Percentiles rank a stretch among this genome's conserved stretches.
phyloP scores from a whole-genome alignment of 2,797 vertebrate species.

The Falco novaeseelandiae region DNA sequence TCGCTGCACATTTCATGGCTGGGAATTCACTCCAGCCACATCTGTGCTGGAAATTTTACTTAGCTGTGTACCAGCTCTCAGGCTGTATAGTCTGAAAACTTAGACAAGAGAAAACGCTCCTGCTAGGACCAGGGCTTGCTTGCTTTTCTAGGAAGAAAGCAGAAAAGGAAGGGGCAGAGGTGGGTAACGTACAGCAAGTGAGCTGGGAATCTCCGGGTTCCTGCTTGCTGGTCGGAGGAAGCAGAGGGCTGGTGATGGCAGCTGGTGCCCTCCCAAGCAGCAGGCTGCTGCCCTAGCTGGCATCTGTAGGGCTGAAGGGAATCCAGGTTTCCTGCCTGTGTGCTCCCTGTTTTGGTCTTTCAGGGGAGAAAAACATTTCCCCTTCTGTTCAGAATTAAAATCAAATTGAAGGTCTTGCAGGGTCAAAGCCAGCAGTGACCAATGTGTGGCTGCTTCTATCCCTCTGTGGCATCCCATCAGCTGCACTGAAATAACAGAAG shows the following conservation, averaged over 20 bases:
- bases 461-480: not conserved
- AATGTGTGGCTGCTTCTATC: not conserved
- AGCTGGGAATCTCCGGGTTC: not conserved
- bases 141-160: not conserved
- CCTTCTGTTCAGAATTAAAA: not conserved
- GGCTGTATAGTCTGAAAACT: not conserved
- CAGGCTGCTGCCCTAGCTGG: fast-evolving
- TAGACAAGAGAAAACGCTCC: not conserved
- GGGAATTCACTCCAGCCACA: fast-evolving
- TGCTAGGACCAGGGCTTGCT: not conserved
- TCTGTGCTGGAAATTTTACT: not conserved
- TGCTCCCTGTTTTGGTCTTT: not conserved
- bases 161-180: not conserved
- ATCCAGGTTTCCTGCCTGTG: fast-evolving
- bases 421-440: fast-evolving
- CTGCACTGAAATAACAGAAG: not conserved
- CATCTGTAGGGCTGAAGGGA: not conserved
- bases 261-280: not conserved
- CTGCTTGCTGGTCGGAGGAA: not conserved
- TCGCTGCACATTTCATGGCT: not conserved
- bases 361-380: not conserved
- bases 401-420: not conserved
- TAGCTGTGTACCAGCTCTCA: not conserved
- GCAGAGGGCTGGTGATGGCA: not conserved
- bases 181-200: fast-evolving